A percentile compares a stretch with the other conserved stretches of the same genome.
Conservation (phyloP, 2,113 vertebrate genomes). For the Pao palembangensis region DNA sequence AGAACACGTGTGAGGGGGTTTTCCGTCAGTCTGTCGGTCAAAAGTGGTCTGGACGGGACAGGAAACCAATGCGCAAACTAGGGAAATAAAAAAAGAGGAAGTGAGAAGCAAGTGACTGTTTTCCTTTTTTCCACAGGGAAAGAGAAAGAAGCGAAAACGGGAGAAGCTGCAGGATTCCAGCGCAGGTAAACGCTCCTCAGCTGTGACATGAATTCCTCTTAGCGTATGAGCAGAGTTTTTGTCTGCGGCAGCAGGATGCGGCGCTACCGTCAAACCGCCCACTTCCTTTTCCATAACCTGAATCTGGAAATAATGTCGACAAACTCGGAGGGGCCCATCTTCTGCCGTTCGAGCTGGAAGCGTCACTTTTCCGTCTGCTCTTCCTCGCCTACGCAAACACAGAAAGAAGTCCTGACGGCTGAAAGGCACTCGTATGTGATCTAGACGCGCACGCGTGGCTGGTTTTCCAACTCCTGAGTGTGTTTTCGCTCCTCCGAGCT, state of each 20-base stretch:
- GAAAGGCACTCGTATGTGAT: too few species aligned
- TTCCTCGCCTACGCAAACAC: not conserved
- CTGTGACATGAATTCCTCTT: not conserved
- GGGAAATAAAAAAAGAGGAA: too few species aligned
- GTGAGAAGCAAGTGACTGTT: not conserved
- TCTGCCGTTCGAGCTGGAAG: not conserved
- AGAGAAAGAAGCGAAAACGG: constrained; percentile 95
- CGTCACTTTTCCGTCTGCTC: not conserved
- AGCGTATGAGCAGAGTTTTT: not conserved
- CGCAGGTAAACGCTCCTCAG: constrained; percentile 78
- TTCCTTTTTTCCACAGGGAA: constrained; percentile 78
- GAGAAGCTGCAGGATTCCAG: constrained; percentile 96
- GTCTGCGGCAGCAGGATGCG: constrained; percentile 57
- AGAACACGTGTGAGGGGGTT: not conserved
- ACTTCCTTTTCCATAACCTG: constrained; percentile 53
- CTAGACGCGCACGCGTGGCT: not conserved
- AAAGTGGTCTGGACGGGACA: too few species aligned
- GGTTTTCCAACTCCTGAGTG: not conserved
- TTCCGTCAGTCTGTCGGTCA: not conserved
- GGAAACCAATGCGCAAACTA: too few species aligned
- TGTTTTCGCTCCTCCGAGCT: not conserved
- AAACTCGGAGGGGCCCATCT: not conserved
- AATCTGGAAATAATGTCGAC: constrained; percentile 2
- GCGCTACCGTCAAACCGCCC: constrained; percentile 54
- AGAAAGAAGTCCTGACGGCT: not conserved